Base-by-base conservation (phyloP, 2,797 vertebrate genomes). In the Clarias platycephalus region DNA sequence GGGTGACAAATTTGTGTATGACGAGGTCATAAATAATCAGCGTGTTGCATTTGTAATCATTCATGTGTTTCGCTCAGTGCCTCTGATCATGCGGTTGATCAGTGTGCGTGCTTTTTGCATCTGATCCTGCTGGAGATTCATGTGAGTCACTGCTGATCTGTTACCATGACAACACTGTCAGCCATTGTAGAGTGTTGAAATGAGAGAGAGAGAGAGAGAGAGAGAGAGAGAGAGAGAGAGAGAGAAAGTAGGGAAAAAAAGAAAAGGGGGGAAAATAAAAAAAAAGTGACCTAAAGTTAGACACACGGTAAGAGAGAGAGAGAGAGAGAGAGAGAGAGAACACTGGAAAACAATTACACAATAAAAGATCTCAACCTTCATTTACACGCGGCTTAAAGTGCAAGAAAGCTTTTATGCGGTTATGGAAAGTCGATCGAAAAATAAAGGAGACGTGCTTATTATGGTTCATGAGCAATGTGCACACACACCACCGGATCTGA, bases 141-240 rank as follows among this genome's bases (percentile, higher is more conserved):
- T 88, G 85, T 34, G 66, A 88, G 82, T 84, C 89, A 87, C 88
- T 90, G 88, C 91, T 84, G 87, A 63, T 70, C 90, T 64, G 94
- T 95, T 94, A 91, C 94, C 94, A 95, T 95, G 94, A 93, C 94
- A 92, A 95, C 95, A 88, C 82, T 86, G 90, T 86, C 89, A 91
- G 82, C 85, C 84, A 87, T 86, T 88, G 37, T 40, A 40, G 80
- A 77, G 81, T 28, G 66, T 63, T 57, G 68, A 87, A 34, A 0
- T 20, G n/a, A 15, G 34, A 62, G 87, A 89, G 89, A 84, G 71
- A 70, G 68, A 71, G 68, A n/a, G 83, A 88, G 91, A 91, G 86
- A 90, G 90, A 89, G n/a, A 13, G 34, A 62, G 87, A 89, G 89
- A 84, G 71, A 72, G 68, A 71, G 68, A n/a, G 83, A 88, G 91